Conservation (phyloP, 2,797 vertebrate genomes). For the Setipinna tenuifilis region DNA sequence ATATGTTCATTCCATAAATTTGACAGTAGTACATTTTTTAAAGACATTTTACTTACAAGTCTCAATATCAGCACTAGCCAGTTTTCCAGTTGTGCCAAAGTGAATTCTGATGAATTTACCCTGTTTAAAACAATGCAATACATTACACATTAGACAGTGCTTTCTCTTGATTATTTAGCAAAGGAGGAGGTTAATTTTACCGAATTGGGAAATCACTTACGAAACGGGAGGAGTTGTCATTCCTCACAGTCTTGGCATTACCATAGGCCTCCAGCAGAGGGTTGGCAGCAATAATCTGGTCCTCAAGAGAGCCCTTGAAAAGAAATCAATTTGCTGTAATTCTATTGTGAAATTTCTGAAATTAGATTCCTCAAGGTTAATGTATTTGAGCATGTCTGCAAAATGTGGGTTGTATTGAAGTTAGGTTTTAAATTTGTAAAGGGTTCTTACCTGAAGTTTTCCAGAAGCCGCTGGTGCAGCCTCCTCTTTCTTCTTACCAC, state of each 20-base stretch:
- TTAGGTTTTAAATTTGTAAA: too few relatives aligned
- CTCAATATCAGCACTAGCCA: constrained; percentile 55
- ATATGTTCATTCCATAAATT: too few relatives aligned
- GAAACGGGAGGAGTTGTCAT: constrained; percentile 89
- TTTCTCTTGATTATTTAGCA: neutral
- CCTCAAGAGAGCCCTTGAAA: constrained; percentile 74
- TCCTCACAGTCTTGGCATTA: constrained; percentile 87
- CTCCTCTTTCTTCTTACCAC: constrained; percentile 37
- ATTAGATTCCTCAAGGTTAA: too few relatives aligned
- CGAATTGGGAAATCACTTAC: constrained; percentile 67
- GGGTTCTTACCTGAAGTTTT: constrained; percentile 51
- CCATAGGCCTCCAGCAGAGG: constrained; percentile 86
- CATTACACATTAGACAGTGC: neutral
- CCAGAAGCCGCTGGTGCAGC: fast-evolving
- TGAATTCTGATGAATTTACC: constrained; percentile 54
- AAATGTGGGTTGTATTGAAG: too few relatives aligned
- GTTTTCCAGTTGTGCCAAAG: constrained; percentile 49
- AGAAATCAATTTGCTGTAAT: too few relatives aligned
- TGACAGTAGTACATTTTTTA: too few relatives aligned
- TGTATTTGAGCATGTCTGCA: too few relatives aligned
- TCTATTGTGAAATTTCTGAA: too few relatives aligned
- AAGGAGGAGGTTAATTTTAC: neutral
- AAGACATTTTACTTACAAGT: too few relatives aligned
- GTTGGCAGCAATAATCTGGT: constrained; percentile 88
- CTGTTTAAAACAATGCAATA: constrained; percentile 23